phyloP scores from a whole-genome alignment of 2,113 vertebrate genomes.

The Cranoglanis bouderius region DNA sequence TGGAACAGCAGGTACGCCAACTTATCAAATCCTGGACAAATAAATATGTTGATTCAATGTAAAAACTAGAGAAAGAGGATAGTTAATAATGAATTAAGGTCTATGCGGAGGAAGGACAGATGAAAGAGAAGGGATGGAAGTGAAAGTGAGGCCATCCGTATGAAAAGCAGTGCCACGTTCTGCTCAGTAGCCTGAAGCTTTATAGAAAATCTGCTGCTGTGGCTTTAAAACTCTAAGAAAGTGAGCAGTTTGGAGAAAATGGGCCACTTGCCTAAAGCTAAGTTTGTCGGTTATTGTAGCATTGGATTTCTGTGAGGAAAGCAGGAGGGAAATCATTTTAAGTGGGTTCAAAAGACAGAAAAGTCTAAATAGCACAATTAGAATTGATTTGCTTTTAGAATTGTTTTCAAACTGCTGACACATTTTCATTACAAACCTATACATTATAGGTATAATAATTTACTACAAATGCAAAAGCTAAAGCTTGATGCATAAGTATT shows the following conservation, averaged over 20 bases:
- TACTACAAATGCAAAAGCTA: not conserved
- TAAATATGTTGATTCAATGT: conserved; percentile 11
- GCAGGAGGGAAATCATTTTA: not conserved
- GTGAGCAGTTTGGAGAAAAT: conserved; percentile 41
- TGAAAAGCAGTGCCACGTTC: conserved; percentile 5
- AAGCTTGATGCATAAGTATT: not conserved
- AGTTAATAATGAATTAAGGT: conserved; percentile 20
- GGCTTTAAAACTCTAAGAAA: conserved; percentile 35
- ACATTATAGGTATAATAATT: not conserved
- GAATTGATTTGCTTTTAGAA: not conserved
- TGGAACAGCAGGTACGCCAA: not conserved
- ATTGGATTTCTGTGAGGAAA: not conserved
- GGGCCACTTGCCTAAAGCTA: conserved; percentile 38
- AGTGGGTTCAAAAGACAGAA: conserved; percentile 13
- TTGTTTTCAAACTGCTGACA: not conserved
- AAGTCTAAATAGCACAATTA: conserved; percentile 4
- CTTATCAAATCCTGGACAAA: not conserved
- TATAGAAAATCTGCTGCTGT: conserved; percentile 32
- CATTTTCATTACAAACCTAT: not conserved
- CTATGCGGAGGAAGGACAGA: not conserved
- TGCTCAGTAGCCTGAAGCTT: conserved; percentile 29
- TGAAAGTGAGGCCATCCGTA: not conserved
- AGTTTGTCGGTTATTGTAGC: conserved; percentile 27
- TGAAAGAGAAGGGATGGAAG: conserved; percentile 11
- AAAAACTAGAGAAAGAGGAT: not conserved